Evolutionary conservation across 2,113 vertebrate species (phyloP).

Genomic region (Phaethon lepturus): DNA sequence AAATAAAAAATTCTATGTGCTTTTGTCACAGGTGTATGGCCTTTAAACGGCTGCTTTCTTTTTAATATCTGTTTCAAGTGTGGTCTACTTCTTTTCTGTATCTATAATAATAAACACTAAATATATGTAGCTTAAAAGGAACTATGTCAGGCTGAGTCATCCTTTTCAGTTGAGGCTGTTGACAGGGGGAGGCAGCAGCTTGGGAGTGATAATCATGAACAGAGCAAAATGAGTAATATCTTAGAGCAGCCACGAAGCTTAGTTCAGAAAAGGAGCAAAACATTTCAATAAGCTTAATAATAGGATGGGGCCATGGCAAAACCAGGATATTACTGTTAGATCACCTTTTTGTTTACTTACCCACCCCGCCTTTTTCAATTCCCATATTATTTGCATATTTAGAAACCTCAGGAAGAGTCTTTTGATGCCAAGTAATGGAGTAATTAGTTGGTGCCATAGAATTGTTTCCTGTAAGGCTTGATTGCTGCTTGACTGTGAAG

Average conservation of each 20-base stretch:
- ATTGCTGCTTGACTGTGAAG: not conserved
- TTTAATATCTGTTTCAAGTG: not conserved
- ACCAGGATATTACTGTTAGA: not conserved
- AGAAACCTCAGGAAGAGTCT: not conserved
- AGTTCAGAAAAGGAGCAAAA: not conserved
- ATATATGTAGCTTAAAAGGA: not conserved
- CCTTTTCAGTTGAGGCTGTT: not conserved
- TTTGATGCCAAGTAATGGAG: not conserved
- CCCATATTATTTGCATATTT: not conserved
- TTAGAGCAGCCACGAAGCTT: not conserved
- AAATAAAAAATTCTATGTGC: not conserved
- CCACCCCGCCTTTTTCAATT: not conserved
- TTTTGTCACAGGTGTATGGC: not conserved
- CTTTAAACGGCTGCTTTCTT: not conserved
- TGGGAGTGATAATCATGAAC: not conserved
- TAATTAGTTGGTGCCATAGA: not conserved
- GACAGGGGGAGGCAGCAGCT: not conserved
- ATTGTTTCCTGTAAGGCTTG: not conserved
- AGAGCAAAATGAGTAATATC: not conserved
- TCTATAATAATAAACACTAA: not conserved
- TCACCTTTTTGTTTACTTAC: not conserved
- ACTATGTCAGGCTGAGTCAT: not conserved
- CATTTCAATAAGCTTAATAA: not conserved
- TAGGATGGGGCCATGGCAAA: not conserved
- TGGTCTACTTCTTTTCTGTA: not conserved